Evolutionary conservation across 2,888 invertebrate genomes (phyloP), one percentile per base, ranked within the genome.

Genomic region (Tetragonisca angustula): DNA sequence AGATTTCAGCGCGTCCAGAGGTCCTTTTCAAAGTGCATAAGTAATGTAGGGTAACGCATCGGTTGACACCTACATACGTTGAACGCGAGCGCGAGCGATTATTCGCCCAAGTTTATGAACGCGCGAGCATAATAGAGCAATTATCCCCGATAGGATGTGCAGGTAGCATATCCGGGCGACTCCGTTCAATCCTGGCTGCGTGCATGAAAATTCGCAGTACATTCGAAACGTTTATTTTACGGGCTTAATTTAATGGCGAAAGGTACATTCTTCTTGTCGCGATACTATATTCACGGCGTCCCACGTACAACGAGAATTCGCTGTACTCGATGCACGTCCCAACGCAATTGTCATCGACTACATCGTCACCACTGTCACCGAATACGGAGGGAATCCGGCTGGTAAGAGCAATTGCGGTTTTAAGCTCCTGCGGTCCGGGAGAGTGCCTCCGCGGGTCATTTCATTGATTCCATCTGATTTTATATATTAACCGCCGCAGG

Each of bases 61-160:
- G 71, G 64, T 52, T 67, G 68, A 76, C 68, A 76, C 69, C 78
- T 65, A 64, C 32, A 27, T 27, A 27, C 59, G 59, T 75, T 43
- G 62, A 59, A 74, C 76, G 61, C 27, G 65, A 59, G n/a, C 32
- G 17, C 59, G 24, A 36, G 65, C 78, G 81, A 84, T 84, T 81
- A 83, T 65, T 83, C 81, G 77, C 27, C 69, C 78, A 59, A 76
- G 83, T 86, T 86, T 84, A 85, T 79, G 84, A 81, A 86, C 87
- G 79, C 79, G 77, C 85, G 86, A 85, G 86, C 82, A 89, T 92
- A 92, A 92, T 92, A 88, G 91, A 89, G 89, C 90, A 90, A 92
- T 92, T 92, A 92, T 88, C 84, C 67, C 50, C 62, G 84, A 87
- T 83, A 86, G 86, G 85, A 83, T 76, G 69, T 59, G 81, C 77